Conservation (phyloP, 2,113 vertebrate species). For the Gallinago undulata region DNA sequence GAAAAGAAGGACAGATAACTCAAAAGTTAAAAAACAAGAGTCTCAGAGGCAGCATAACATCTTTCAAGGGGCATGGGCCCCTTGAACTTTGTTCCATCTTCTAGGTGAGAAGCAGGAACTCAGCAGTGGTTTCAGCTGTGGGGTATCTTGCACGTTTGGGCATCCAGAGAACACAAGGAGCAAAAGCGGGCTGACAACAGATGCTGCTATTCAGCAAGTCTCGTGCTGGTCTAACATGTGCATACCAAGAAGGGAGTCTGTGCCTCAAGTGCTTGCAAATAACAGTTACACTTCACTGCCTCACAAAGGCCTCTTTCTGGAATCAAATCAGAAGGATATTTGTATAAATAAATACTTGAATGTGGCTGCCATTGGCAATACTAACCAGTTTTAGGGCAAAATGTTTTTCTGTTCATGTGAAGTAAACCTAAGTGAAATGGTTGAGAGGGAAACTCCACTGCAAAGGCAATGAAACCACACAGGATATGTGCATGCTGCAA, state of each 20-base stretch:
- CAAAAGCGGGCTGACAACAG: background rate
- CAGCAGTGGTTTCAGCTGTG: background rate
- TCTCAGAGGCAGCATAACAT: background rate
- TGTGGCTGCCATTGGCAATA: background rate
- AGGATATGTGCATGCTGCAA: background rate
- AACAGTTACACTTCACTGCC: background rate
- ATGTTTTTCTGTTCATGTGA: background rate
- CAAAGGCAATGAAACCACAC: background rate
- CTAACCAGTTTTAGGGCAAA: background rate
- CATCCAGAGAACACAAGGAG: background rate
- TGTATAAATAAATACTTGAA: background rate
- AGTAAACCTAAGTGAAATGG: background rate
- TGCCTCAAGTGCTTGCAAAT: background rate
- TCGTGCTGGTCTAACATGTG: background rate
- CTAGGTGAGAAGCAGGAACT: background rate
- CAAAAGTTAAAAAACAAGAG: background rate
- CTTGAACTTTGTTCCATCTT: background rate
- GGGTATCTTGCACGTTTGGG: background rate
- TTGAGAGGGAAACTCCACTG: background rate
- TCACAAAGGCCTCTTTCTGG: background rate
- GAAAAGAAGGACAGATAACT: background rate
- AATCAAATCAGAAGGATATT: background rate
- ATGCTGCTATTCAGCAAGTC: background rate
- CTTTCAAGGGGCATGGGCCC: background rate
- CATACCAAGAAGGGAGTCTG: background rate